These are phyloP conservation scores for Picus viridis DNA, from an alignment of 2,797 vertebrate species.

Conservation along the genomic window DNA sequence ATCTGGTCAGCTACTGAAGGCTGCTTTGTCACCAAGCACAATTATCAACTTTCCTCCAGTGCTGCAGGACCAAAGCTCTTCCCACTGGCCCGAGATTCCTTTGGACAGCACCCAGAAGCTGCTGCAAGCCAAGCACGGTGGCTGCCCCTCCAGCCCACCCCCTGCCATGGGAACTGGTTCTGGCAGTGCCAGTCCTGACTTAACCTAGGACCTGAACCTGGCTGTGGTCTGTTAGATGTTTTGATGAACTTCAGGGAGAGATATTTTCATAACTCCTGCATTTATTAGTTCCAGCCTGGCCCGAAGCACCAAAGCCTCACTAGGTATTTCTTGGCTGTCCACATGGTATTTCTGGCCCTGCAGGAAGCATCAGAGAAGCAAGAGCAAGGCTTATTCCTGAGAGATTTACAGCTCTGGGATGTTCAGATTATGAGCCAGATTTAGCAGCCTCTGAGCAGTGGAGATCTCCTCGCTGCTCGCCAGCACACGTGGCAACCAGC, in stretches of 20 bases:
- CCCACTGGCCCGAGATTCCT: neutral
- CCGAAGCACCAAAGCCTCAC: neutral
- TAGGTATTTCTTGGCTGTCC: neutral
- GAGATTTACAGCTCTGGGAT: slow-evolving; percentile 38
- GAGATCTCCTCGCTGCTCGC: neutral
- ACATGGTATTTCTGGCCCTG: neutral
- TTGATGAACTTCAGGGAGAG: neutral
- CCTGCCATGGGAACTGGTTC: accelerated
- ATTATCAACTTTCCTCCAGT: neutral
- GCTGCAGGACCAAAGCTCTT: neutral
- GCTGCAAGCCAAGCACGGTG: neutral
- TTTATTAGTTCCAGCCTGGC: neutral
- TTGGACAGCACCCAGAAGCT: neutral
- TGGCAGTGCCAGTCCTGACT: accelerated
- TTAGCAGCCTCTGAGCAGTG: neutral
- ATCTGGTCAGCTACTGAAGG: neutral
- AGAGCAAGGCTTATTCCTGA: neutral
- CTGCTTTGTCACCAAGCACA: neutral
- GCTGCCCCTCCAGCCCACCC: neutral
- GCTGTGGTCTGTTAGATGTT: neutral
- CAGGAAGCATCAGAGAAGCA: neutral
- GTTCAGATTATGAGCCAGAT: slow-evolving; percentile 3
- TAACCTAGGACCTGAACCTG: neutral
- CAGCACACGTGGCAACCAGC: slow-evolving; percentile 47
- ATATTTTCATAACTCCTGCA: neutral